These are phyloP conservation scores for Tauraco hartlaubi DNA, from an alignment of 2,797 vertebrate genomes.

Conservation along the genomic window DNA sequence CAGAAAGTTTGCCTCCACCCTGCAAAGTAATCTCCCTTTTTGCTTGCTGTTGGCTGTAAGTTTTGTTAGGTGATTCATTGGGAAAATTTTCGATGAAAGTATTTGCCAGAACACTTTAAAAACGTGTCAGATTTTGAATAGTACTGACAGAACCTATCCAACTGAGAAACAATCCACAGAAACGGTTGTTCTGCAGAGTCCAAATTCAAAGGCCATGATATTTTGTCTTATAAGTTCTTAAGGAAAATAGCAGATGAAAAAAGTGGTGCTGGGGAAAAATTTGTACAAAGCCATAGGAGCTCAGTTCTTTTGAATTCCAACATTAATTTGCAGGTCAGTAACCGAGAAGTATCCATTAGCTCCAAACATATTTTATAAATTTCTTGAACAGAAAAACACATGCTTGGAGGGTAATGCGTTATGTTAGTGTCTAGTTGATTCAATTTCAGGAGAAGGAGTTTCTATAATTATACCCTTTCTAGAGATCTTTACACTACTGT, in stretches of 20 bases:
- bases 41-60: background rate
- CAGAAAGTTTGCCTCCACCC: background rate
- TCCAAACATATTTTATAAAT: background rate
- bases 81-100: background rate
- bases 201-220: slow-evolving; percentile 3
- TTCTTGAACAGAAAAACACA: background rate
- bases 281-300: background rate
- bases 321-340: background rate
- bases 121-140: slow-evolving; percentile 31
- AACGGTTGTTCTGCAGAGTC: background rate
- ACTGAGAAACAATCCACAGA: slow-evolving; percentile 20
- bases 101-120: slow-evolving; percentile 35
- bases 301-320: background rate
- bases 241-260: background rate
- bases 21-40: background rate
- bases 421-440: background rate
- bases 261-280: background rate
- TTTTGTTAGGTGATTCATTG: background rate
- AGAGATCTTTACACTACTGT: background rate
- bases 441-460: background rate
- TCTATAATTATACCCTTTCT: background rate
- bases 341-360: background rate
- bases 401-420: background rate
- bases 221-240: slow-evolving; percentile 11
- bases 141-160: background rate